A percentile compares a stretch with the other conserved stretches of the same genome.
Evolutionary conservation across 1,140 invertebrate species (phyloP).

Genomic region (Hyposmocoma kahamanoa): DNA sequence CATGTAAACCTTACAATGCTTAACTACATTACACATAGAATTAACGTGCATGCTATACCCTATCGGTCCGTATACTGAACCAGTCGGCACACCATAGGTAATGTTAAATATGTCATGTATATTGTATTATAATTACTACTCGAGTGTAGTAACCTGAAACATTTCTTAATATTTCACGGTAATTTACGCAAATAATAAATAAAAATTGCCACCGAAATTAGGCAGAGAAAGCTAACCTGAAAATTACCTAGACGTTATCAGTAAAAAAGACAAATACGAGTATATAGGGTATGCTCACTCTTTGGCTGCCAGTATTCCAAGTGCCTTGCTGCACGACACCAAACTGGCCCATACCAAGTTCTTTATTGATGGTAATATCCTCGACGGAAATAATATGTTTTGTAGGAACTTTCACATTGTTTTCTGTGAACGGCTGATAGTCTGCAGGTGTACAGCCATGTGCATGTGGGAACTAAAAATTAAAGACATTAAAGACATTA

Average conservation of each 20-base stretch:
- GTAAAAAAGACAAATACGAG: no score
- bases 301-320: conserved; percentile 96
- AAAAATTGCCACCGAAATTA: no score
- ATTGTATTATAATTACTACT: no score
- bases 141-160: no score
- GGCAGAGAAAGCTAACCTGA: no score
- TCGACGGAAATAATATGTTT: conserved; percentile 97
- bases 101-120: no score
- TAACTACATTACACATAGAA: background rate
- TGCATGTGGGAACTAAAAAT: conserved; percentile 37
- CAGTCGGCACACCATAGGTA: no score
- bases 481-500: background rate
- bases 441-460: conserved; percentile 29
- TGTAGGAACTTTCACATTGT: conserved; percentile 79
- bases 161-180: no score
- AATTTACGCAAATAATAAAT: no score
- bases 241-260: no score
- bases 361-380: conserved; percentile 94
- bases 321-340: conserved; percentile 98
- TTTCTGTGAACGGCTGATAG: conserved; percentile 37
- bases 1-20: background rate
- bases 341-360: conserved; percentile 96
- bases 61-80: no score
- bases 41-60: no score
- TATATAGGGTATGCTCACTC: conserved; percentile 76